A percentile compares a stretch with the other conserved stretches of the same genome.
These are phyloP conservation scores for Dioctria rufipes DNA, from an alignment of 2,888 invertebrate species.

Conservation along the genomic window DNA sequence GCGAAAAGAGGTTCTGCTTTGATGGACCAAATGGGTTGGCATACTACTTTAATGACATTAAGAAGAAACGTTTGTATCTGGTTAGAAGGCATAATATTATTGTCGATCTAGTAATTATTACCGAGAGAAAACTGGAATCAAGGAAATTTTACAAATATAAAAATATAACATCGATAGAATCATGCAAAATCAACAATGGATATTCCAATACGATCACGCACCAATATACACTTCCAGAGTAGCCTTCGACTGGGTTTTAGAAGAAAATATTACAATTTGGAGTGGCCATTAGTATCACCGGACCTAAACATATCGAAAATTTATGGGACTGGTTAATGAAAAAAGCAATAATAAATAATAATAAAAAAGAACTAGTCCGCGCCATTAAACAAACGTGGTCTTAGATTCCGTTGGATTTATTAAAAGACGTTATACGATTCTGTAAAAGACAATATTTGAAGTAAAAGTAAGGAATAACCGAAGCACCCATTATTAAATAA, in stretches of 20 bases:
- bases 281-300: not conserved
- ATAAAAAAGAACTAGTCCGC: not conserved
- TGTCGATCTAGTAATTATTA: not conserved
- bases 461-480: not conserved
- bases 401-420: not conserved
- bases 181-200: too few species aligned
- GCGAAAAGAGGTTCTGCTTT: not conserved
- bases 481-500: not conserved
- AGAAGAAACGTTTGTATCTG: not conserved
- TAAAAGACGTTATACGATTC: not conserved
- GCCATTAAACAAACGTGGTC: not conserved
- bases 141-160: not conserved
- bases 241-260: not conserved
- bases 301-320: not conserved
- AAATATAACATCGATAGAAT: not conserved
- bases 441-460: constrained; percentile 1
- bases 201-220: not conserved
- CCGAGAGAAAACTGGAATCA: not conserved
- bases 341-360: too few species aligned
- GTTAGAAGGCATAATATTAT: not conserved
- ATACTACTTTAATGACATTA: not conserved
- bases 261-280: constrained; percentile 1
- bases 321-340: not conserved
- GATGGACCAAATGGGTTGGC: not conserved
- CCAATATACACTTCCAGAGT: not conserved